Percentiles rank a stretch among this genome's conserved stretches.
Evolutionary conservation across 2,797 vertebrate genomes (phyloP).

Genomic region (Oryzias sinensis): DNA sequence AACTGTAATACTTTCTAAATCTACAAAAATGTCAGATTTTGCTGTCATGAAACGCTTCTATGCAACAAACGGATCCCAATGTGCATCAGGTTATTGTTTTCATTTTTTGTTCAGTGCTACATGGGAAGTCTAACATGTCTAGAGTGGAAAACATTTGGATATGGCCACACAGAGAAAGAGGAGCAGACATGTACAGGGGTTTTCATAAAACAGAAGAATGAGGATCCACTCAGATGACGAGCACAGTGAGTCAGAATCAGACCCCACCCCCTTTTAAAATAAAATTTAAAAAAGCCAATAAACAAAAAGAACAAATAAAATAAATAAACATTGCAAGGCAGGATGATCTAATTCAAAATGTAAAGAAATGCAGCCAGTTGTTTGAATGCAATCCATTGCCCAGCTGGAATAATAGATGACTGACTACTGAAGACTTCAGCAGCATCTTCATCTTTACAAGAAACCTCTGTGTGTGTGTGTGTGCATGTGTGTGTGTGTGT

Average conservation of each 20-base stretch:
- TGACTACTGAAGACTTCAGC: conserved; percentile 51
- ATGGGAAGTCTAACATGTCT: conserved; percentile 34
- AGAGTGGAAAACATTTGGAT: conserved; percentile 24
- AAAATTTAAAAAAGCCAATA: conserved; percentile 23
- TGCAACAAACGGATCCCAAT: conserved; percentile 24
- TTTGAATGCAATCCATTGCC: conserved; percentile 49
- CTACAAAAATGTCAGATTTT: conserved; percentile 12
- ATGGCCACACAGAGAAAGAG: conserved; percentile 22
- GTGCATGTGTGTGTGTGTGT: conserved; percentile 68
- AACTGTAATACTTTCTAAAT: conserved; percentile 7
- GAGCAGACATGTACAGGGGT: conserved; percentile 25
- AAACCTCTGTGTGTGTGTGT: conserved; percentile 72
- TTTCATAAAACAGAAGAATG: conserved; percentile 23
- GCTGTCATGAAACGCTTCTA: conserved; percentile 44
- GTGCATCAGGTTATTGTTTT: conserved; percentile 18
- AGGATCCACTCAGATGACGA: conserved; percentile 31
- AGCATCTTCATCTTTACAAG: conserved; percentile 62
- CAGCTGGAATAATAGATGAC: conserved; percentile 47
- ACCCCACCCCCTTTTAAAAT: conserved; percentile 24
- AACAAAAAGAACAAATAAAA: conserved; percentile 22
- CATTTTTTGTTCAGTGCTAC: not conserved
- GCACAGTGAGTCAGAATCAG: conserved; percentile 22
- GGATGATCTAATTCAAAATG: conserved; percentile 85
- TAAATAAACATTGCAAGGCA: conserved; percentile 71
- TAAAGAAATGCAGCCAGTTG: conserved; percentile 36